Percentiles rank a stretch among this genome's conserved stretches.
Conservation (phyloP, 2,888 invertebrate species). For the Cerceris rybyensis region DNA sequence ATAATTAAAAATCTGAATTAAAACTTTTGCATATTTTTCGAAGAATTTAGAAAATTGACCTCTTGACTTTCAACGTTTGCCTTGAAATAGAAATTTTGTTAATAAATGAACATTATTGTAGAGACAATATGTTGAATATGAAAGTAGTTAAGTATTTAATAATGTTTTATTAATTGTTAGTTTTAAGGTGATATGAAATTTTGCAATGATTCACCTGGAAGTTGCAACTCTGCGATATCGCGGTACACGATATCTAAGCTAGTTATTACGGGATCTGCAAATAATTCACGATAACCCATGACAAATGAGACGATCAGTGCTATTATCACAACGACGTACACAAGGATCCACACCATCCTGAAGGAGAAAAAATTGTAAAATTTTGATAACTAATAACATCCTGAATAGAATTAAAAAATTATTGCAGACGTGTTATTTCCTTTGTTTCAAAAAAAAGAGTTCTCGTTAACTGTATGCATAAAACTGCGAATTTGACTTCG, state of each 20-base stretch:
- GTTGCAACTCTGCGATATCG: constrained; percentile 12
- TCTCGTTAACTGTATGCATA: no score
- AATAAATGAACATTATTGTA: no score
- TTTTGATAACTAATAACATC: not conserved
- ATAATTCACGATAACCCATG: not conserved
- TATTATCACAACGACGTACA: constrained; percentile 33
- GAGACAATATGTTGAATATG: no score
- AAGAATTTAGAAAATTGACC: no score
- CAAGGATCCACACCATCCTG: constrained; percentile 31
- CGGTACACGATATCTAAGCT: constrained; percentile 21
- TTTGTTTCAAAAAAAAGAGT: no score
- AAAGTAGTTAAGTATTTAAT: no score
- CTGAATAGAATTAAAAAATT: not conserved
- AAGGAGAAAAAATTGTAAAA: constrained; percentile 20
- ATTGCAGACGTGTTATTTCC: not conserved
- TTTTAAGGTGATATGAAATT: not conserved
- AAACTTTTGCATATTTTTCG: no score
- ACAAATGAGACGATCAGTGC: constrained; percentile 26
- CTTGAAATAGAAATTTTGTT: no score
- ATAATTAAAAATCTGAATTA: no score
- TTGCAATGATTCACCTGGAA: constrained; percentile 32
- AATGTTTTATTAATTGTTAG: no score
- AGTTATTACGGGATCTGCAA: constrained; percentile 27
- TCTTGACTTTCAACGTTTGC: no score
- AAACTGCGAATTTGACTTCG: no score